Evolutionary conservation across 30 jellyfish, hydroid and myxozoan genomes (phyloP).

Genomic region (Cassiopea andromeda): DNA sequence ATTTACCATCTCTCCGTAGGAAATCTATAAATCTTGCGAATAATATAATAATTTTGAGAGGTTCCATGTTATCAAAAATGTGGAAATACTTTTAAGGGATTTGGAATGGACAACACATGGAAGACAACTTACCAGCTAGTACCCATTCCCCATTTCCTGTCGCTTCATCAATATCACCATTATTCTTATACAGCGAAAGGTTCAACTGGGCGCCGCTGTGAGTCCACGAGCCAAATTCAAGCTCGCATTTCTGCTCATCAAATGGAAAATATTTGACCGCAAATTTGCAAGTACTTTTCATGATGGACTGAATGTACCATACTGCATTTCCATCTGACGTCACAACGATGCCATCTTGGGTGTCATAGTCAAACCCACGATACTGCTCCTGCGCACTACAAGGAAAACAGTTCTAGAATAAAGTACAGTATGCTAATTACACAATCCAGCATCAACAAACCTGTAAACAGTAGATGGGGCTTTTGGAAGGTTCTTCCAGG

Average conservation of each 20-base stretch:
- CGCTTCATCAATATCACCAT: conserved; percentile 49
- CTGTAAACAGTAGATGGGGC: too few relatives aligned
- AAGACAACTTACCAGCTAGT: conserved; percentile 14
- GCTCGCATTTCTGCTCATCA: conserved; percentile 65
- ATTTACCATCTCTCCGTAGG: too few relatives aligned
- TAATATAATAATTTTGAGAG: too few relatives aligned
- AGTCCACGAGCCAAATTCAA: conserved; percentile 78
- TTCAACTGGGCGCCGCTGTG: conserved; percentile 53
- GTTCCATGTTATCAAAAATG: too few relatives aligned
- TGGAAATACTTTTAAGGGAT: too few relatives aligned
- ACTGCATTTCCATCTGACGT: conserved; percentile 41
- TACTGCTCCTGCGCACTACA: conserved; percentile 68
- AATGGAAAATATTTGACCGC: conserved; percentile 67
- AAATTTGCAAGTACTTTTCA: conserved; percentile 64
- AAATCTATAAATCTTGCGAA: too few relatives aligned
- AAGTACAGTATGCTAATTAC: not conserved
- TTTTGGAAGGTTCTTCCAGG: too few relatives aligned
- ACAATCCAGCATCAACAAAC: too few relatives aligned
- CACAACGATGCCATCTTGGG: conserved; percentile 49
- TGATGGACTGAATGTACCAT: conserved; percentile 62
- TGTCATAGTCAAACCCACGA: conserved; percentile 68
- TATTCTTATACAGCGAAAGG: conserved; percentile 10
- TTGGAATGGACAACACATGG: too few relatives aligned
- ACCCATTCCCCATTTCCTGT: conserved; percentile 70
- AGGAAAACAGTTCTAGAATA: not conserved